Percentiles rank a stretch among this genome's conserved stretches.
These are phyloP conservation scores for Avahi laniger DNA, from an alignment of 2,797 vertebrate genomes.

Conservation along the genomic window DNA sequence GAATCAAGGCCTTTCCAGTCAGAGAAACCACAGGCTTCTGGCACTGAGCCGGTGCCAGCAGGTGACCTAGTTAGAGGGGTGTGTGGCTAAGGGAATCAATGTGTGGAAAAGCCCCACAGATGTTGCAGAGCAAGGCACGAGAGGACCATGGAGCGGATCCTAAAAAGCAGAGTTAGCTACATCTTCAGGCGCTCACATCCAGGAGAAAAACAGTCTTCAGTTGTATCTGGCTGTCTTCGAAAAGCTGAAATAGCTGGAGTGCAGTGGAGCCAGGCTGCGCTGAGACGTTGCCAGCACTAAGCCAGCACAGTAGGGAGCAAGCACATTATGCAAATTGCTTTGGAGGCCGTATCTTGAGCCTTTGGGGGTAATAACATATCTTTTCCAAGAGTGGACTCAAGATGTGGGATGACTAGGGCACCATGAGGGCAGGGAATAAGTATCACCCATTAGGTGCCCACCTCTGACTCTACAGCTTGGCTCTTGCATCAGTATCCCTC, in stretches of 20 bases:
- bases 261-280: neutral
- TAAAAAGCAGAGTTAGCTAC: constrained; percentile 3
- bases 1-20: constrained; percentile 74
- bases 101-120: constrained; percentile 39
- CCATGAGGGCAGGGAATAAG: neutral
- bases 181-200: neutral
- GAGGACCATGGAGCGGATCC: neutral
- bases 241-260: constrained; percentile 26
- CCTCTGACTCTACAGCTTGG: neutral
- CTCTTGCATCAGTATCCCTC: neutral
- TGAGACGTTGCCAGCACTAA: neutral
- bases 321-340: constrained; percentile 7
- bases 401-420: constrained; percentile 22
- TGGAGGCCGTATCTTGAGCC: neutral
- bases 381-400: constrained; percentile 36
- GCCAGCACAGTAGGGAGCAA: neutral
- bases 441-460: neutral
- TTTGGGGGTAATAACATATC: constrained; percentile 3
- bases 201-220: constrained; percentile 32
- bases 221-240: neutral
- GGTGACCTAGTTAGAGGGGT: constrained; percentile 70
- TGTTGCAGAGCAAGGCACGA: constrained; percentile 26
- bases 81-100: constrained; percentile 52
- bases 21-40: constrained; percentile 74
- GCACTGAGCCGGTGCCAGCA: constrained; percentile 47